Evolutionary conservation across 2,113 vertebrate genomes (phyloP).

Genomic region (Calyptommatus sinebrachiatus): DNA sequence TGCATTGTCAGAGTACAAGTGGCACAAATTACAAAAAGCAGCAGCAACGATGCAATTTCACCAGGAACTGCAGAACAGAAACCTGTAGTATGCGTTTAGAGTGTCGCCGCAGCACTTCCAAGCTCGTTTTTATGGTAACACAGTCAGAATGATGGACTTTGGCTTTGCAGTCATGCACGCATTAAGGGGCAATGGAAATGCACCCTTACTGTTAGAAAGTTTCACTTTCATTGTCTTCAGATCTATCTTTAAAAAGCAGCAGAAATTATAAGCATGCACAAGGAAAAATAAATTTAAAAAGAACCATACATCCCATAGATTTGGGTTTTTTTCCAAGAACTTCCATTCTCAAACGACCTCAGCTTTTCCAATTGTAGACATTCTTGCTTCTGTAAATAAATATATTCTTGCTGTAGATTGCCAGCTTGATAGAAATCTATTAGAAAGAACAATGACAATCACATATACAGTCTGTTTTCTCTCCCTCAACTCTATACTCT

Average conservation of each 20-base stretch:
- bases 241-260: constrained; percentile 45
- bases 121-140: too few relatives aligned
- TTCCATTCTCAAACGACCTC: constrained; percentile 40
- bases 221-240: constrained; percentile 35
- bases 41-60: too few relatives aligned
- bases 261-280: constrained; percentile 30
- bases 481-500: constrained; percentile 12
- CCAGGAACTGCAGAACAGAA: too few relatives aligned
- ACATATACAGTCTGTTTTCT: constrained; percentile 21
- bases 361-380: constrained; percentile 43
- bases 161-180: too few relatives aligned
- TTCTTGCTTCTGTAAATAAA: constrained; percentile 65
- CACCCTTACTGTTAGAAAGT: too few relatives aligned
- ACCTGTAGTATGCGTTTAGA: too few relatives aligned
- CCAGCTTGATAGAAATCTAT: constrained; percentile 59
- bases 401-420: constrained; percentile 50
- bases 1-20: too few relatives aligned
- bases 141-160: too few relatives aligned
- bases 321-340: constrained; percentile 68
- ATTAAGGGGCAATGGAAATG: too few relatives aligned
- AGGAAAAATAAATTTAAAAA: constrained; percentile 29
- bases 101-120: too few relatives aligned
- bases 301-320: constrained; percentile 40
- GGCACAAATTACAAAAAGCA: too few relatives aligned
- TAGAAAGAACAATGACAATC: constrained; percentile 57